phyloP scores from a whole-genome alignment of 2,797 vertebrate species.

The Cynopterus sphinx region DNA sequence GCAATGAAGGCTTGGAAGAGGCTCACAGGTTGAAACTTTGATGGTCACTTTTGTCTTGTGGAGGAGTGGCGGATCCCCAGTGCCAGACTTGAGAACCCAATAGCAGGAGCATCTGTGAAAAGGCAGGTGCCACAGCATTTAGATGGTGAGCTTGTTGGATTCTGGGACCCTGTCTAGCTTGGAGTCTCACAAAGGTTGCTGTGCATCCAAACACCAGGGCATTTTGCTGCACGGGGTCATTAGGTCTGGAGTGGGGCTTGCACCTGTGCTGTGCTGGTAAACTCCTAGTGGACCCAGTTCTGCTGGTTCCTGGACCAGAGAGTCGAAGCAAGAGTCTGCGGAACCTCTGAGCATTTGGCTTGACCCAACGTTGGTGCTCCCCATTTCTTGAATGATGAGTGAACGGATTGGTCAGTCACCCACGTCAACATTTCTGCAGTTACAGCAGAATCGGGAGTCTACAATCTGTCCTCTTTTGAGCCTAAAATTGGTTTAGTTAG shows the following conservation, averaged over 20 bases:
- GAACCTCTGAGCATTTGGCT: too few species aligned
- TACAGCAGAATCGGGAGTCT: neutral
- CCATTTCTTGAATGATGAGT: neutral
- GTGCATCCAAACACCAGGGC: neutral
- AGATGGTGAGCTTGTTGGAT: neutral
- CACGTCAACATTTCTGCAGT: neutral
- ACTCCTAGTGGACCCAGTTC: neutral
- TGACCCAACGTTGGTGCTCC: neutral
- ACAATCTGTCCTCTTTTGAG: neutral
- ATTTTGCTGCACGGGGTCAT: neutral
- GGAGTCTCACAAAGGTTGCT: neutral
- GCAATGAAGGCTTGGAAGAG: neutral
- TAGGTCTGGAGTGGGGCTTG: neutral
- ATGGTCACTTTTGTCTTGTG: neutral
- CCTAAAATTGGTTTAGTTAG: neutral
- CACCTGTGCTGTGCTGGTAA: neutral
- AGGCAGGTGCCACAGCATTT: accelerated
- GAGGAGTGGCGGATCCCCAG: accelerated
- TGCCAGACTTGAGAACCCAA: neutral
- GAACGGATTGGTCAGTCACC: neutral
- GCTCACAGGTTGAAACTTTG: neutral
- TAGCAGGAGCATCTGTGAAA: neutral
- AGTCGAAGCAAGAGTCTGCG: neutral
- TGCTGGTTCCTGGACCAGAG: neutral
- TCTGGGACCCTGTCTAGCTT: neutral